A percentile compares a stretch with the other conserved stretches of the same genome.
These are phyloP conservation scores for Glaucopsyche alexis DNA, from an alignment of 2,888 invertebrate genomes.

Conservation along the genomic window DNA sequence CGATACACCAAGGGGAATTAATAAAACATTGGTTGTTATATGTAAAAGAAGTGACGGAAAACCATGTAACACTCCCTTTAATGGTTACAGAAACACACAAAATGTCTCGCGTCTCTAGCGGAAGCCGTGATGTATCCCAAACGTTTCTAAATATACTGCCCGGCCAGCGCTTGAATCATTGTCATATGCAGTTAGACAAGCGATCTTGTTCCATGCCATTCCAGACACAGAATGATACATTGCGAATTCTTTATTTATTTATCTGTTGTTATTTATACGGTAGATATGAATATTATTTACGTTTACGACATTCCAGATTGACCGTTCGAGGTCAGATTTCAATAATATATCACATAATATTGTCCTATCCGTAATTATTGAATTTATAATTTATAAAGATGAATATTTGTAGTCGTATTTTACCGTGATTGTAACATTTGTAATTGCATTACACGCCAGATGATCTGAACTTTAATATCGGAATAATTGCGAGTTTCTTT, in stretches of 20 bases:
- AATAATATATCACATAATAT: no score
- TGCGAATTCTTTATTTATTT: constrained; percentile 13
- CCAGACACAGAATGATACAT: not conserved
- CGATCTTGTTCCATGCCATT: constrained; percentile 19
- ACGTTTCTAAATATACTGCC: constrained; percentile 41
- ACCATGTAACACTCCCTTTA: not conserved
- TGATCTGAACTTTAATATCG: no score
- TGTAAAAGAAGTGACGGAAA: not conserved
- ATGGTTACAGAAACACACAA: constrained; percentile 5
- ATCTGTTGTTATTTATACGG: not conserved
- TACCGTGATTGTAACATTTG: no score
- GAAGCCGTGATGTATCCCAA: constrained; percentile 40
- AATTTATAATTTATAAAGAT: no score
- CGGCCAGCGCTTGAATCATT: constrained; percentile 39
- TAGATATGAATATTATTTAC: not conserved
- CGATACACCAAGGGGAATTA: no score
- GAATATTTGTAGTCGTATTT: no score
- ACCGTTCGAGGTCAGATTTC: not conserved
- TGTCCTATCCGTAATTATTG: no score
- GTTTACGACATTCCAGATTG: not conserved
- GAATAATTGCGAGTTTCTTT: no score
- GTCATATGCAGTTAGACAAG: constrained; percentile 36
- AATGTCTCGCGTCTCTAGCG: constrained; percentile 31
- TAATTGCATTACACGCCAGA: no score
- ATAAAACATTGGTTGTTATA: no score